Conservation (phyloP, 2,888 invertebrate species). For the Stenodema calcarata region DNA sequence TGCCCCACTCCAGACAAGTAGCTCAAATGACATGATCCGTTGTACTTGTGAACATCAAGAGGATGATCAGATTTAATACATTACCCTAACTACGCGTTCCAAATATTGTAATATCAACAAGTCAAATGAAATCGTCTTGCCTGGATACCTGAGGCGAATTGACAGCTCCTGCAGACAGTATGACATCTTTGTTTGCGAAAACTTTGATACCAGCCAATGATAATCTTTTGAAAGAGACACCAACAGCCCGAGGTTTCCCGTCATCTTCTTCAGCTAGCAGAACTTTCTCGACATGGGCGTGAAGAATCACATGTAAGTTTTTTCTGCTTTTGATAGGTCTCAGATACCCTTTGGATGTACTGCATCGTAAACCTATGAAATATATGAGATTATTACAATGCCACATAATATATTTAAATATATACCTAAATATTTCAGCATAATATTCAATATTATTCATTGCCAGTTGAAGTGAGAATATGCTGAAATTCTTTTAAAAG, state of each 20-base stretch:
- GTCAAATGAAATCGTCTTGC: background rate
- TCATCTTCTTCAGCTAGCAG: slow-evolving; percentile 68
- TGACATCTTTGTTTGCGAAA: slow-evolving; percentile 76
- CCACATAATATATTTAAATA: no score
- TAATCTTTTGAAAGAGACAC: slow-evolving; percentile 71
- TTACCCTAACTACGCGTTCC: no score
- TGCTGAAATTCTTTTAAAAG: no score
- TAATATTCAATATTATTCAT: no score
- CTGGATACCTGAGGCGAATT: slow-evolving; percentile 71
- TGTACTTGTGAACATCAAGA: no score
- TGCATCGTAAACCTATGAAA: slow-evolving; percentile 67
- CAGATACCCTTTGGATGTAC: slow-evolving; percentile 82
- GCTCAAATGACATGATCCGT: no score
- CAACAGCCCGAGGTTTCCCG: slow-evolving; percentile 67
- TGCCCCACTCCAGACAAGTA: no score
- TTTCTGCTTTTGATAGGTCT: slow-evolving; percentile 70
- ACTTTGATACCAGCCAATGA: slow-evolving; percentile 65
- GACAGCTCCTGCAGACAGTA: slow-evolving; percentile 84
- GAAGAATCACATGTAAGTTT: slow-evolving; percentile 76
- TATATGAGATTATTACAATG: background rate
- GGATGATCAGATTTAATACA: no score
- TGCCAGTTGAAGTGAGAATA: no score
- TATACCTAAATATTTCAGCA: no score
- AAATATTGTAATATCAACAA: background rate
- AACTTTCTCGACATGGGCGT: slow-evolving; percentile 73